phyloP scores from a whole-genome alignment of 2,888 invertebrate species.

The Clivina fossor region DNA sequence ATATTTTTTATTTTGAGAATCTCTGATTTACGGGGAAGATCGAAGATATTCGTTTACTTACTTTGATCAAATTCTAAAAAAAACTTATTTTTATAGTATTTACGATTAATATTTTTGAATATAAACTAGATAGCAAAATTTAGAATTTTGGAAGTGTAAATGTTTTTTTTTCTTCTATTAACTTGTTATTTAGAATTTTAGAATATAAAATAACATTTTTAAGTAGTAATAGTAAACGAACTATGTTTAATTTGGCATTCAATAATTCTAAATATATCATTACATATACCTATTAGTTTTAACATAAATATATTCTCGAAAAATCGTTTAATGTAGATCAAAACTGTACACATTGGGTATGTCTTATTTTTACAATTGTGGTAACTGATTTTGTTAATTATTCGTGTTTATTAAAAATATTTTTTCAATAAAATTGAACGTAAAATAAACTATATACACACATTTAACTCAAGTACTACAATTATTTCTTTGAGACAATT shows the following conservation, averaged over 20 bases:
- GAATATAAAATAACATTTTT: constrained; percentile 1
- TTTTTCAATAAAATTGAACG: constrained; percentile 7
- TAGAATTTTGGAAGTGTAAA: no score
- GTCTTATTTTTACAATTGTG: constrained; percentile 27
- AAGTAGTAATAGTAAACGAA: constrained; percentile 14
- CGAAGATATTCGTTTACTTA: no score
- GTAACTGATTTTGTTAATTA: constrained; percentile 27
- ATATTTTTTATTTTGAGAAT: no score
- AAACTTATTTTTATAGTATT: no score
- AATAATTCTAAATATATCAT: constrained; percentile 30
- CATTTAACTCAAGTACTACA: no score
- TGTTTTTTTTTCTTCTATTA: no score
- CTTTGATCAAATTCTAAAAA: no score
- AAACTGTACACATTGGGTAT: constrained; percentile 21
- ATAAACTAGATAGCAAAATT: no score
- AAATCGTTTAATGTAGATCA: no score
- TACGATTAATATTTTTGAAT: no score
- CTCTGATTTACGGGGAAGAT: no score
- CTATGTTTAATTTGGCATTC: constrained; percentile 33
- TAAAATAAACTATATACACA: constrained; percentile 13
- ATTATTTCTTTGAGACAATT: no score
- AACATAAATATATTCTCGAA: constrained; percentile 13
- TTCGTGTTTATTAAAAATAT: constrained; percentile 9
- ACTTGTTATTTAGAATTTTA: constrained; percentile 10
- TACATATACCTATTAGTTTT: constrained; percentile 19